Evolutionary conservation across 2,888 invertebrate genomes (phyloP).

Genomic region (Phyllotreta striolata): DNA sequence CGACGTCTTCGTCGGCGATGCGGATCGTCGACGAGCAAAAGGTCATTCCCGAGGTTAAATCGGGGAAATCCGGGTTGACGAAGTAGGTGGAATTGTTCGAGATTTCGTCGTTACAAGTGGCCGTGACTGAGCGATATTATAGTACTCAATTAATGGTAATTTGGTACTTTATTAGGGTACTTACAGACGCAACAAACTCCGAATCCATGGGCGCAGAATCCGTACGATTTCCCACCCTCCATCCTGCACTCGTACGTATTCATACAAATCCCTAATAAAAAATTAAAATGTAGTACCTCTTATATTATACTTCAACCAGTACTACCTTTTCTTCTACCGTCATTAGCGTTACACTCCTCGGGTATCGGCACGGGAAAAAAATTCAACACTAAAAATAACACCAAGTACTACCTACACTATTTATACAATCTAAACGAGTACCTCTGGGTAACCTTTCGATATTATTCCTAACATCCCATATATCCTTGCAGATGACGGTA

Average conservation of each 20-base stretch:
- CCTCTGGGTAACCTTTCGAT: too few species aligned
- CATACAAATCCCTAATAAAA: slow-evolving; percentile 74
- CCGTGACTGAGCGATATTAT: slow-evolving; percentile 77
- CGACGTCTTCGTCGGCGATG: slow-evolving; percentile 80
- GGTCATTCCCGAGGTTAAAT: slow-evolving; percentile 72
- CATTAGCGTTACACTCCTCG: slow-evolving; percentile 78
- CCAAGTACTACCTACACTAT: slow-evolving; percentile 6
- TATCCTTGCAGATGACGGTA: not conserved
- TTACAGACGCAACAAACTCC: slow-evolving; percentile 88
- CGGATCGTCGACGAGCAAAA: slow-evolving; percentile 77
- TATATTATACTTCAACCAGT: not conserved
- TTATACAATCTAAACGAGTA: too few species aligned
- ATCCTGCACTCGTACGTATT: slow-evolving; percentile 86
- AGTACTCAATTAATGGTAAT: too few species aligned
- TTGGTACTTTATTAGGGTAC: slow-evolving; percentile 1
- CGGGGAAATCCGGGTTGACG: slow-evolving; percentile 83
- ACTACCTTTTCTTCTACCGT: slow-evolving; percentile 69
- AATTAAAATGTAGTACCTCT: slow-evolving; percentile 9
- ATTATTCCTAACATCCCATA: not conserved
- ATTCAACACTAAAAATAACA: slow-evolving; percentile 71
- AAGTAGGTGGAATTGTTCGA: slow-evolving; percentile 84
- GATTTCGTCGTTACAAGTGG: slow-evolving; percentile 75
- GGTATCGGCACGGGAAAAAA: slow-evolving; percentile 86
- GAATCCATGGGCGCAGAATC: slow-evolving; percentile 83
- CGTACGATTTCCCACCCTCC: slow-evolving; percentile 74